Conservation (phyloP, 2,888 invertebrate species). For the Ophion ventricosus region DNA sequence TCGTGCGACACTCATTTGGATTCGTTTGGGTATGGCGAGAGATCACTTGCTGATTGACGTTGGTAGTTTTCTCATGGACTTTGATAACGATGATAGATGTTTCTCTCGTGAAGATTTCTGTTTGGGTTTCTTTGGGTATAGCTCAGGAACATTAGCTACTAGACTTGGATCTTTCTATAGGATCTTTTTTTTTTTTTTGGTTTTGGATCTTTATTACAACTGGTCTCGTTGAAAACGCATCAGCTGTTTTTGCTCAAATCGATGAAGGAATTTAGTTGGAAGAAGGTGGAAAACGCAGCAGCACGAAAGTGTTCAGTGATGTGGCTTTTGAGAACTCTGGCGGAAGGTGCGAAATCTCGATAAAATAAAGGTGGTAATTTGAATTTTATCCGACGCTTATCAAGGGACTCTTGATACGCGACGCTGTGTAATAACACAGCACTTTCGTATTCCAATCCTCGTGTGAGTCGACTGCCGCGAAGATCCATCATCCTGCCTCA, state of each 20-base stretch:
- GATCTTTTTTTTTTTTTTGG: background rate
- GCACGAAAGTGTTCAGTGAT: background rate
- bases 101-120: background rate
- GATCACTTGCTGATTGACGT: background rate
- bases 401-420: background rate
- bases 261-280: background rate
- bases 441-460: slow-evolving; percentile 24
- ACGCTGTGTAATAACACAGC: background rate
- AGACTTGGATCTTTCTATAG: background rate
- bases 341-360: background rate
- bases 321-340: background rate
- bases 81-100: background rate
- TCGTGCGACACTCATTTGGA: too few species aligned
- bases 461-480: slow-evolving; percentile 33
- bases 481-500: slow-evolving; percentile 52
- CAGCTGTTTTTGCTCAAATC: background rate
- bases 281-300: background rate
- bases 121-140: too few species aligned
- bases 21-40: too few species aligned
- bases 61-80: background rate
- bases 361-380: background rate
- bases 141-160: background rate
- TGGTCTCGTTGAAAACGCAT: background rate
- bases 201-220: background rate
- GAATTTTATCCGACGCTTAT: background rate